A percentile compares a stretch with the other conserved stretches of the same genome.
These are phyloP conservation scores for Napeogenes inachia DNA, from an alignment of 2,888 invertebrate genomes.

Conservation along the genomic window DNA sequence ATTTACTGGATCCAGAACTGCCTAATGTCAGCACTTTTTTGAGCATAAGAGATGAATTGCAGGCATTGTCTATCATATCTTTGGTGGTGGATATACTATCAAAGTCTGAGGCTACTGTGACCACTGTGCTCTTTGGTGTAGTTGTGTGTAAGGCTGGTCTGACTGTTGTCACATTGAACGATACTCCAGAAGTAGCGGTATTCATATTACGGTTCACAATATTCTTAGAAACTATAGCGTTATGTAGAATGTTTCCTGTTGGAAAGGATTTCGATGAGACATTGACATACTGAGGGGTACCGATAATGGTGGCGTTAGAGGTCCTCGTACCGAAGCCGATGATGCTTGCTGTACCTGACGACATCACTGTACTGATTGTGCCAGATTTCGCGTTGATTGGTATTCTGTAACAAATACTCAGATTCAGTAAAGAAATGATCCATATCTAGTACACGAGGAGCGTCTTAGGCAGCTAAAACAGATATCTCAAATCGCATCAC, in stretches of 20 bases:
- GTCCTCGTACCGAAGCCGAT: conserved; percentile 69
- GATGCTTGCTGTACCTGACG: conserved; percentile 69
- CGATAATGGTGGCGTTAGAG: conserved; percentile 59
- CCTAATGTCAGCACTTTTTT: conserved; percentile 73
- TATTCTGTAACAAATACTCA: conserved; percentile 47
- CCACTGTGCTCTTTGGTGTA: conserved; percentile 56
- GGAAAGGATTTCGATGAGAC: conserved; percentile 71
- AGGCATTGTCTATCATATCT: conserved; percentile 73
- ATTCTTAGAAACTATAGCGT: conserved; percentile 71
- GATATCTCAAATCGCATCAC: no score
- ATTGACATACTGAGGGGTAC: conserved; percentile 69
- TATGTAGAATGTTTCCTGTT: conserved; percentile 71
- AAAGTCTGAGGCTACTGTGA: conserved; percentile 54
- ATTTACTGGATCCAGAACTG: conserved; percentile 65
- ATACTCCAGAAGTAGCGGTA: conserved; percentile 52
- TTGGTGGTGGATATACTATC: conserved; percentile 69
- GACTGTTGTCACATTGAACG: conserved; percentile 61
- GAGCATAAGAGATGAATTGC: conserved; percentile 73
- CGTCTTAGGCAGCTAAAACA: no score
- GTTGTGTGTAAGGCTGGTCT: conserved; percentile 57
- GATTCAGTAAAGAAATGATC: not conserved
- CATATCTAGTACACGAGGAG: no score
- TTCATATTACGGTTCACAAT: conserved; percentile 55
- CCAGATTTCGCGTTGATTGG: conserved; percentile 67
- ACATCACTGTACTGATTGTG: conserved; percentile 70